Conservation (phyloP, 2,888 invertebrate species). For the Drosophila colorata region DNA sequence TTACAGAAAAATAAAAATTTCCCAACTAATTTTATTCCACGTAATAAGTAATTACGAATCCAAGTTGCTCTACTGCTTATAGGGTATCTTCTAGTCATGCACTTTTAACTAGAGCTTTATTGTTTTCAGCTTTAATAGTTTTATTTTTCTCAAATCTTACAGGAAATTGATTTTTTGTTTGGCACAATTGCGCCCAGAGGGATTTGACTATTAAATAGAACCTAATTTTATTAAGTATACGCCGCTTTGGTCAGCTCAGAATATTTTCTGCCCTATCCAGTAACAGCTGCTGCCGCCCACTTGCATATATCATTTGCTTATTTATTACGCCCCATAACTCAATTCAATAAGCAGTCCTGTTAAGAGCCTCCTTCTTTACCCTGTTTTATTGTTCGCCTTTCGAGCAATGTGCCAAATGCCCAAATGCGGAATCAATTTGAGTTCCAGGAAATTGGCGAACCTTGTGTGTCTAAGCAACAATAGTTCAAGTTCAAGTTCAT, state of each 20-base stretch:
- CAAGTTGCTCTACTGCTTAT: too few species aligned
- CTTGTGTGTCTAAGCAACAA: neutral
- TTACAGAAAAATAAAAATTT: neutral
- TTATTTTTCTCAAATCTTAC: slow-evolving; percentile 2
- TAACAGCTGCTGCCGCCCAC: neutral
- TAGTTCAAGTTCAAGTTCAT: slow-evolving; percentile 6
- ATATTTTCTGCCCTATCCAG: neutral
- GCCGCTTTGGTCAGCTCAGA: slow-evolving; percentile 11
- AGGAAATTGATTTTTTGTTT: slow-evolving; percentile 33
- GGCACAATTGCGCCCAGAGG: slow-evolving; percentile 16
- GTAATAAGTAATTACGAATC: too few species aligned
- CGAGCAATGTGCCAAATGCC: neutral
- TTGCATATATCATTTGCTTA: slow-evolving; percentile 24
- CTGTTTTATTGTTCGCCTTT: neutral
- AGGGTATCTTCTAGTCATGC: neutral
- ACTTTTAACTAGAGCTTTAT: too few species aligned
- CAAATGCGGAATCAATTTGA: neutral
- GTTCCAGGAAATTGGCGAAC: neutral
- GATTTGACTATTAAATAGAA: slow-evolving; percentile 4
- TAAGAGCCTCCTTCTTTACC: neutral
- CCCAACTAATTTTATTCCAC: neutral
- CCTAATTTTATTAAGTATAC: slow-evolving; percentile 42
- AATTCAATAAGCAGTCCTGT: slow-evolving; percentile 24
- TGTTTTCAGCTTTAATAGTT: neutral
- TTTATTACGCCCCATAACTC: slow-evolving; percentile 31